Conservation (phyloP, 92 coral and sea anemone species). For the Heliopora coerulea region DNA sequence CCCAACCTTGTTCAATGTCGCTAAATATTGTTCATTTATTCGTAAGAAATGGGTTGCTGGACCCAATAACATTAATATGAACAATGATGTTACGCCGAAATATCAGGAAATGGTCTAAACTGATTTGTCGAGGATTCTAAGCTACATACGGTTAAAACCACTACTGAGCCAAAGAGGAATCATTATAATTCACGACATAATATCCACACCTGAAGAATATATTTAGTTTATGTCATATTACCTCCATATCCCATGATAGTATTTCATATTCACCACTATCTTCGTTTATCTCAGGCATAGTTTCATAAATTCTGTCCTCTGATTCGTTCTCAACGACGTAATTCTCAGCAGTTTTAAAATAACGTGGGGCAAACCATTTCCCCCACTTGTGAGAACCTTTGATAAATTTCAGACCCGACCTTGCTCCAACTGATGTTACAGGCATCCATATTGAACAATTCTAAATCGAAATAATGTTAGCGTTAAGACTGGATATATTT, state of each 20-base stretch:
- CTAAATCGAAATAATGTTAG: conserved; percentile 28
- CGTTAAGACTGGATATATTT: background rate
- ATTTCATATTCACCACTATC: conserved; percentile 63
- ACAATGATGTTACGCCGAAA: too few species aligned
- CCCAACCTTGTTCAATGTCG: too few species aligned
- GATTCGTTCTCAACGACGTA: conserved; percentile 21
- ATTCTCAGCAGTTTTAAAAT: conserved; percentile 63
- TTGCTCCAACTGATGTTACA: conserved; percentile 61
- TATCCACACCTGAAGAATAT: background rate
- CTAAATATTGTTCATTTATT: too few species aligned
- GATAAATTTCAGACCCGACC: conserved; percentile 61
- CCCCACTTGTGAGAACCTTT: conserved; percentile 85
- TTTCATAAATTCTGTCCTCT: conserved; percentile 44
- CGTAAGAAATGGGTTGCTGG: too few species aligned
- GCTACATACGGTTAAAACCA: too few species aligned
- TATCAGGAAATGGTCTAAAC: too few species aligned
- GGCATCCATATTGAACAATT: conserved; percentile 92
- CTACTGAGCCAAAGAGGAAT: too few species aligned
- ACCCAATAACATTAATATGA: too few species aligned
- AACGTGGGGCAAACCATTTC: conserved; percentile 81
- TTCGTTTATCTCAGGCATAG: conserved; percentile 59
- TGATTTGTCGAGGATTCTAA: too few species aligned
- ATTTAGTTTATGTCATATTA: conserved; percentile 8
- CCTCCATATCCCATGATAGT: conserved; percentile 87
- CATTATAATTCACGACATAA: background rate